phyloP scores from a whole-genome alignment of 2,888 invertebrate species.

The Oscheius sp. region DNA sequence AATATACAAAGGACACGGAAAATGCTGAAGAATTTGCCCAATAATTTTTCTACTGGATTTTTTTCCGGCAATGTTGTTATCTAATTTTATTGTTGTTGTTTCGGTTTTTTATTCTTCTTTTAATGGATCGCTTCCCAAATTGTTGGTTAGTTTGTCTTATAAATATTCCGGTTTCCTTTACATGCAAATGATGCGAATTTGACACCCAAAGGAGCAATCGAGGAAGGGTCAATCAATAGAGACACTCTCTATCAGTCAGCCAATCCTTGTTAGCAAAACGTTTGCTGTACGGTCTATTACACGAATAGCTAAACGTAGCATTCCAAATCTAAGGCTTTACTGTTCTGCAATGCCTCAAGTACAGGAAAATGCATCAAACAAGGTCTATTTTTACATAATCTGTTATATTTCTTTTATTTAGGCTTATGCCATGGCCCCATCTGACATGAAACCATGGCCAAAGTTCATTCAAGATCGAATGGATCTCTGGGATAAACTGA shows the following conservation, averaged over 20 bases:
- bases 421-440: conserved; percentile 14
- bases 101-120: background rate
- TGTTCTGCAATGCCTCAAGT: conserved; percentile 26
- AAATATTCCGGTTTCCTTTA: background rate
- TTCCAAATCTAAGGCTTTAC: conserved; percentile 7
- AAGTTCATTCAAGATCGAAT: conserved; percentile 85
- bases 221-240: conserved; percentile 17
- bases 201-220: conserved; percentile 1
- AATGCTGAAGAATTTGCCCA: conserved; percentile 54
- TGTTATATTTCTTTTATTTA: conserved; percentile 5
- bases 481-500: conserved; percentile 88
- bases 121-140: background rate
- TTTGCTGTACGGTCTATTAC: background rate
- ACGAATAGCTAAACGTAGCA: conserved; percentile 1
- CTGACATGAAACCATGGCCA: conserved; percentile 85
- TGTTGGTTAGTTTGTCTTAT: background rate
- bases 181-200: conserved; percentile 36
- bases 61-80: background rate
- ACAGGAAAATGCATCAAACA: conserved; percentile 7
- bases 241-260: background rate
- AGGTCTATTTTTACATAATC: background rate
- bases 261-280: background rate
- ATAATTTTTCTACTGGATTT: background rate
- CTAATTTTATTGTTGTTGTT: background rate
- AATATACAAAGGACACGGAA: conserved; percentile 66